Conservation (phyloP, 2,797 vertebrate genomes). For the Trichosurus vulpecula region DNA sequence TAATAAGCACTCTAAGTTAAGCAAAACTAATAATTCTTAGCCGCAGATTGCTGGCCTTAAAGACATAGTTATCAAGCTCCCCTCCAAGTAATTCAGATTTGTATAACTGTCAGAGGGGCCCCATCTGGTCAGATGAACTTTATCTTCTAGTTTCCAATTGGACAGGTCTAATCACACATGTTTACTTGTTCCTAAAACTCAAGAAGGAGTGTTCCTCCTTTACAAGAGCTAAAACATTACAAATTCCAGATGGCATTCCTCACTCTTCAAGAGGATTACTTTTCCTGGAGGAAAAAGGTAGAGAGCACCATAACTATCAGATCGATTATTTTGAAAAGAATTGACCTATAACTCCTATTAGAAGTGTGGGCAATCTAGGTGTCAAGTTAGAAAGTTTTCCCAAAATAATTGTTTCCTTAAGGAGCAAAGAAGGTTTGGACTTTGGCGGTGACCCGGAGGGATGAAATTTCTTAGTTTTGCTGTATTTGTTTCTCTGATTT, state of each 20-base stretch:
- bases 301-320: background rate
- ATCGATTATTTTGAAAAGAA: background rate
- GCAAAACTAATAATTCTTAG: background rate
- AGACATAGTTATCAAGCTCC: background rate
- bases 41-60: background rate
- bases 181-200: background rate
- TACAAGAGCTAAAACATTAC: background rate
- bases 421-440: background rate
- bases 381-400: background rate
- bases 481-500: constrained; percentile 11
- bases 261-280: background rate
- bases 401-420: background rate
- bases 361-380: background rate
- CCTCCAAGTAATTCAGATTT: constrained; percentile 8
- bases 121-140: background rate
- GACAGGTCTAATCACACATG: background rate
- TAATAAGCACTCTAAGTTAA: background rate
- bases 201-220: background rate
- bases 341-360: background rate
- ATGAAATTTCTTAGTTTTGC: constrained; percentile 18
- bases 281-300: constrained; percentile 2
- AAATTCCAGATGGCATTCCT: background rate
- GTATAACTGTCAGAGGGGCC: background rate
- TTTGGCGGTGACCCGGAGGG: background rate
- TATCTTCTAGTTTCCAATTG: background rate